Base-by-base conservation (phyloP, 1,140 invertebrate species). In the Drosophila asahinai region DNA sequence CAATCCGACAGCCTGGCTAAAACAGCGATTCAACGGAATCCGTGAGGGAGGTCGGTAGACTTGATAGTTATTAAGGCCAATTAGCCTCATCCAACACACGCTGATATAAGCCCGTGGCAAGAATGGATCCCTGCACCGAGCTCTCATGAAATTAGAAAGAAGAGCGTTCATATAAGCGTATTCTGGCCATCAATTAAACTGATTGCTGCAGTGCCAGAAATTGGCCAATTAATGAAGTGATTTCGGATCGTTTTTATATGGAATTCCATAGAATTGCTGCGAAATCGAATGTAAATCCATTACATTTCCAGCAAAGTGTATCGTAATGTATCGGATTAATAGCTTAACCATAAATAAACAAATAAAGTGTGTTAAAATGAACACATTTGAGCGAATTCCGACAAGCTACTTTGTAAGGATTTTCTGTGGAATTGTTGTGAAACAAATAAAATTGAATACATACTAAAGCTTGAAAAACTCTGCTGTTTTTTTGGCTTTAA, bases 71-170 rank as follows among this genome's bases (percentile, higher is more conserved):
- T 61, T 60, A 30, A 42, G 17, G 19, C 45, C 30, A 60, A 65
- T 65, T 65, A 61, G 27, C 25, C 63, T 14, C 11, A 42, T 61
- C 55, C 57, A 36, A n/a, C 17, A n/a, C 17, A 45, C 19, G 27
- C 54, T 30, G 38, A 5, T 54, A 43, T 45, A 33, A 45, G 12
- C 7, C 12, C 25, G 6, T 30, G 63, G 19, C 47, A 62, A 62
- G 17, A 33, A 30, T 2, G 47, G 27, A 17, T 52, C 33, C 49
- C 43, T 60, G 48, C 54, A 57, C 22, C 38, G 15, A n/a, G 3
- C 2, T 14, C 36, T 40, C 36, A 40, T 57, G 40, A 57, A 14
- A 14, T 25, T 57, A 40, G 40, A 25, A 57, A 40, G 19, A 22
- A 40, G 33, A 22, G 52, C 33, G 22, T 25, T 3, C 22, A 25